Evolutionary conservation across 2,797 vertebrate genomes (phyloP).

Genomic region (Alcedo quadribrachys): DNA sequence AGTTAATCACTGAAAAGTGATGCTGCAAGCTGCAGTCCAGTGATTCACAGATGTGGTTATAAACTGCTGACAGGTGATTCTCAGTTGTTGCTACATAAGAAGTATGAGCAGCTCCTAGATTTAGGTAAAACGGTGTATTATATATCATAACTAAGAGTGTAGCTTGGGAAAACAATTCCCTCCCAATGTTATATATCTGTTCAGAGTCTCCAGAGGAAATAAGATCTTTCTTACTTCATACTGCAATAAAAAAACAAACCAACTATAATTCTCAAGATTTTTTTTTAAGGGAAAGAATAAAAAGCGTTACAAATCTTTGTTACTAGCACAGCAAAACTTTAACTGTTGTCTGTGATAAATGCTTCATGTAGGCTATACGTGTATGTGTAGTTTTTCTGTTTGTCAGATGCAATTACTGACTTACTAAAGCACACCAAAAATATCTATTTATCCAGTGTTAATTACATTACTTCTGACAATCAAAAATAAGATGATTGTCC

Average conservation of each 20-base stretch:
- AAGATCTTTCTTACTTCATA: not conserved
- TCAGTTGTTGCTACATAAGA: not conserved
- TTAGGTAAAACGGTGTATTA: slow-evolving; percentile 34
- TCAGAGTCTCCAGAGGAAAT: not conserved
- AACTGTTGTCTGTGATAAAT: not conserved
- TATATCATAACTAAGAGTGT: slow-evolving; percentile 23
- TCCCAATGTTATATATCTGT: slow-evolving; percentile 26
- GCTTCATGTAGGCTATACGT: not conserved
- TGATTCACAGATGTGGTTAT: slow-evolving; percentile 5
- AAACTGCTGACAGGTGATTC: slow-evolving; percentile 18
- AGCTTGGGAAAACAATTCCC: slow-evolving; percentile 38
- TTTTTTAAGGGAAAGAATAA: not conserved
- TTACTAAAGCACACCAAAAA: not conserved
- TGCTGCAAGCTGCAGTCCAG: slow-evolving; percentile 11
- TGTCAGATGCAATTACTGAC: not conserved
- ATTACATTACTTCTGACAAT: not conserved
- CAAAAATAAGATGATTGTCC: not conserved
- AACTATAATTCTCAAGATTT: not conserved
- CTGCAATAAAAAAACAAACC: not conserved
- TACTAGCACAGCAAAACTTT: not conserved
- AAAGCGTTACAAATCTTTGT: not conserved
- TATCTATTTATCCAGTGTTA: not conserved
- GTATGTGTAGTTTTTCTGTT: not conserved
- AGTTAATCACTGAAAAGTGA: slow-evolving; percentile 29
- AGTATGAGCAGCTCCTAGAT: slow-evolving; percentile 37